Evolutionary conservation across 2,797 vertebrate genomes (phyloP).

Genomic region (Aeoliscus strigatus): DNA sequence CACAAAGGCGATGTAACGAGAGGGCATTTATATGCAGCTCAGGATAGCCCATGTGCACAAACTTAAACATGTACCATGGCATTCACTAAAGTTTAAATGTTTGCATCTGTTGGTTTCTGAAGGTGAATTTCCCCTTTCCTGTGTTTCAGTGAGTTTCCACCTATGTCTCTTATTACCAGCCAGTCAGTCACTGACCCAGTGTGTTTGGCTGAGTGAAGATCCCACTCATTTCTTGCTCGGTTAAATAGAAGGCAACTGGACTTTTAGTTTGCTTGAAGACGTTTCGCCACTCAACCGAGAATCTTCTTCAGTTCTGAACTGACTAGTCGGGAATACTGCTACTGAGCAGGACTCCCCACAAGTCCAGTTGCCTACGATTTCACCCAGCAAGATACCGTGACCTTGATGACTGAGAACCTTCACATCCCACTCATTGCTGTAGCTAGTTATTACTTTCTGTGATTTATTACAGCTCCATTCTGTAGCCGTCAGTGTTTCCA

Average conservation of each 20-base stretch:
- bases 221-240: too few relatives aligned
- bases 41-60: constrained; percentile 22
- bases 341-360: too few relatives aligned
- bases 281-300: too few relatives aligned
- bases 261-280: too few relatives aligned
- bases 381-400: too few relatives aligned
- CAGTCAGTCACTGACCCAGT: constrained; percentile 51
- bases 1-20: constrained; percentile 69
- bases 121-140: constrained; percentile 16
- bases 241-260: too few relatives aligned
- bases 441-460: constrained; percentile 63
- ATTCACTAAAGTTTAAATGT: too few relatives aligned
- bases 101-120: constrained; percentile 21
- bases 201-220: constrained; percentile 53
- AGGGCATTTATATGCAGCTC: constrained; percentile 45
- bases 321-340: too few relatives aligned
- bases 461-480: constrained; percentile 55
- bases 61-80: constrained; percentile 17
- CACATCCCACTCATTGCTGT: too few relatives aligned
- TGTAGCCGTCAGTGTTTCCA: constrained; percentile 55
- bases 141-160: constrained; percentile 34
- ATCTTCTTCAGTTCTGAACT: too few relatives aligned
- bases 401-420: too few relatives aligned
- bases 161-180: constrained; percentile 33
- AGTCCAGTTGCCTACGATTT: too few relatives aligned